Evolutionary conservation across 1,140 invertebrate species (phyloP).

Genomic region (Oscheius sp.): DNA sequence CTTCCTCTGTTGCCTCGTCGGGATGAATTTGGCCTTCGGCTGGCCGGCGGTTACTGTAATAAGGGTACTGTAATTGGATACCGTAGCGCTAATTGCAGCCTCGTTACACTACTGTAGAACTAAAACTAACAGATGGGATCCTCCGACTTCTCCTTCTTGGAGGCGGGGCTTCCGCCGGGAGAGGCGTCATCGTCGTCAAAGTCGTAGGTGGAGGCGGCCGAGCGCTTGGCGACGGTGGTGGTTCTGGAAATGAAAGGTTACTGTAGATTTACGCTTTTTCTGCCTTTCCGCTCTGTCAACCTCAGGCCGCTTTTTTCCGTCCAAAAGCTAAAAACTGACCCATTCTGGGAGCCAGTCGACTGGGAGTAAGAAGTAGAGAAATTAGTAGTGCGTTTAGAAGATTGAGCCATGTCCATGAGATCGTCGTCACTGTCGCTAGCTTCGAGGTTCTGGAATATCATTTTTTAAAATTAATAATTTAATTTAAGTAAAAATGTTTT

Average conservation of each 20-base stretch:
- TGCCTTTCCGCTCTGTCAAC: no score
- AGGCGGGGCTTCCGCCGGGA: not conserved
- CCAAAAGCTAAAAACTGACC: no score
- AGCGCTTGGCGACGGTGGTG: not conserved
- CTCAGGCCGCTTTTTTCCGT: no score
- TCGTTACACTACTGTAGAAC: not conserved
- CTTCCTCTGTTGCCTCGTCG: not conserved
- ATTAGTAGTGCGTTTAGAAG: not conserved
- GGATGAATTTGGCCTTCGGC: not conserved
- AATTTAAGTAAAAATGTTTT: not conserved
- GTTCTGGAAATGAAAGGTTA: no score
- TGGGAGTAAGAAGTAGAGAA: not conserved
- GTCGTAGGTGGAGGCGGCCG: slow-evolving; percentile 7
- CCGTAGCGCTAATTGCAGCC: no score
- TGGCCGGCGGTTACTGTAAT: not conserved
- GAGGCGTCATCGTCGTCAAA: not conserved
- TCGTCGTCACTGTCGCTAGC: not conserved
- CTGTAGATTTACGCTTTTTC: no score
- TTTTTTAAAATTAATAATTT: not conserved
- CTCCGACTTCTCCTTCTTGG: slow-evolving; percentile 16
- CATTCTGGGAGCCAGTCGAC: no score
- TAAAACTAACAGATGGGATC: slow-evolving; percentile 1
- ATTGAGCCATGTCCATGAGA: not conserved
- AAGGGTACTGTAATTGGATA: not conserved
- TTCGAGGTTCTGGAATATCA: not conserved